Evolutionary conservation across 1,140 invertebrate species (phyloP), one percentile per base, ranked within the genome.

Genomic region (Anadara kagoshimensis): DNA sequence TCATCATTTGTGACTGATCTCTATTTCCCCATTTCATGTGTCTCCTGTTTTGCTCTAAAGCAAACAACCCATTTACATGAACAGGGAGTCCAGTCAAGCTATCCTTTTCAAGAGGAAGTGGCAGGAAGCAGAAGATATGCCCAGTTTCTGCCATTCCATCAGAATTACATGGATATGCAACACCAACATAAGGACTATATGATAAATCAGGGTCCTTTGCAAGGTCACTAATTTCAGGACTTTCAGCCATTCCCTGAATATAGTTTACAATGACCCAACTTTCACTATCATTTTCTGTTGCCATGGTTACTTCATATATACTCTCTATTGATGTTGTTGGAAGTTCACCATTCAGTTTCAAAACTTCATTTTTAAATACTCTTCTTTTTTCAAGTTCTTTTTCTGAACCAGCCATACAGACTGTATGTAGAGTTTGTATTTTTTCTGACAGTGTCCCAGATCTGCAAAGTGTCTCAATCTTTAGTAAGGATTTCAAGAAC

Each of bases 121-220:
- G 87, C 12, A 86, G 58, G 59, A 85, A 86, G 62, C 85, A 86
- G 69, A 85, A 88, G 4, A 86, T 47, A 24, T 85, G 83, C 0
- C 85, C 85, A 18, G n/a, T 67, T 14, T 57, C 26, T 1, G 0
- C 11, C 14, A 29, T 51, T 16, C 20, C 36, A 2, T 45, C 3
- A n/a, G 29, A 44, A 14, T n/a, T 57, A 67, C 41, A 67, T 22
- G 49, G 49, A 22, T 44, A 67, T 7, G 64, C 64, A 12, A 57
- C 41, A n/a, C 64, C 64, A 11, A 47, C 51, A 57, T 57, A 67
- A 0, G 64, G 54, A 29, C 26, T 64, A 20, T 64, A 64, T 14
- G n/a, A 16, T 0, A 64, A 36, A 11, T 53, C 26, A 14, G 26
- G 24, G 45, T 64, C 47, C 36, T 8, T 36, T 5, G 18, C n/a